These are phyloP conservation scores for Sakesphorus luctuosus DNA, from an alignment of 2,113 vertebrate genomes.

Conservation along the genomic window DNA sequence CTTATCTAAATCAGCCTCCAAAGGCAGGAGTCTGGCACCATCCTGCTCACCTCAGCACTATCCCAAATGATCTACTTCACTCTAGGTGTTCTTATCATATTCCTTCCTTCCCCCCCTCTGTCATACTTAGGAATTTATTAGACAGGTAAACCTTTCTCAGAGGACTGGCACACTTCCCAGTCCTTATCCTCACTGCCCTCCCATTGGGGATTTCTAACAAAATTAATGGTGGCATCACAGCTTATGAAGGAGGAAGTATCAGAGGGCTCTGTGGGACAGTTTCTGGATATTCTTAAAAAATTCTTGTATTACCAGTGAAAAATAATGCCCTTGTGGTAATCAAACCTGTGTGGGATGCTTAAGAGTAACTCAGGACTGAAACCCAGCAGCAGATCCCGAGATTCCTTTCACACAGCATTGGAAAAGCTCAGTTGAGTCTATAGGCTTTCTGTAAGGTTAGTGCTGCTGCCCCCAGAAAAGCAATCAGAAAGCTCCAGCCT, in stretches of 20 bases:
- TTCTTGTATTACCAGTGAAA: neutral
- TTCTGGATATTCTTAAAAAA: neutral
- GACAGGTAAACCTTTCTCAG: neutral
- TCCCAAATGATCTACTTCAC: neutral
- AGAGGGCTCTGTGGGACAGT: neutral
- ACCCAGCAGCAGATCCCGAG: neutral
- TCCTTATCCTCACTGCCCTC: neutral
- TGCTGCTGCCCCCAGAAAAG: neutral
- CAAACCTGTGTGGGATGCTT: neutral
- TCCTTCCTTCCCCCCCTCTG: neutral
- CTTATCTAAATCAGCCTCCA: neutral
- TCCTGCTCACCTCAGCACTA: neutral
- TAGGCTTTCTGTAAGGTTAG: neutral
- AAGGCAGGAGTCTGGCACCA: neutral
- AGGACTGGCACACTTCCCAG: neutral
- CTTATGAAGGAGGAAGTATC: conserved; percentile 2
- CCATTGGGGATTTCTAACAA: neutral
- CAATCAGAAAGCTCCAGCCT: neutral
- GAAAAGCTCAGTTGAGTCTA: neutral
- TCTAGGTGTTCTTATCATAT: neutral
- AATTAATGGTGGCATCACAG: neutral
- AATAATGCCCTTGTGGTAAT: neutral
- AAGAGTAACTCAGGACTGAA: neutral
- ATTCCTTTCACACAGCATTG: neutral
- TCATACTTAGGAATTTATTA: neutral